Evolutionary conservation across 2,113 vertebrate species (phyloP), one percentile per base, ranked within the genome.

Genomic region (Pseudopipra pipra): DNA sequence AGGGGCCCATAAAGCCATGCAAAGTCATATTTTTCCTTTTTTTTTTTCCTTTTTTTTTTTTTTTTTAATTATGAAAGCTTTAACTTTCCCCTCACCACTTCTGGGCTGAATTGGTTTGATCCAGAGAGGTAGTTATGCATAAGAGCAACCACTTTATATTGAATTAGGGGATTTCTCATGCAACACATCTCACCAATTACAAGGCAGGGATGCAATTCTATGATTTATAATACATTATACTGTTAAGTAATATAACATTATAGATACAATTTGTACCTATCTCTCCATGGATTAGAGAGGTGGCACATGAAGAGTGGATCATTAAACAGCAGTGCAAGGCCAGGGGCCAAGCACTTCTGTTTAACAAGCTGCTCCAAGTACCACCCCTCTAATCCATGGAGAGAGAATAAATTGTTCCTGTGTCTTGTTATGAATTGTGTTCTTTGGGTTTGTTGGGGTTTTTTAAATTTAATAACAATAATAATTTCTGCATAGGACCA

Each of bases 211-310:
- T 98, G 97, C 97, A 97, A 97, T 98, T 98, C 97, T 97, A 95
- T 97, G 97, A 98, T 98, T 98, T 98, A 98, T 98, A 98, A 98
- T 98, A 98, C 97, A 98, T 98, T 98, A 98, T 95, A 97, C 96
- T 95, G 97, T 98, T 98, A 98, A 98, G 97, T 98, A 98, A 98
- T 98, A 98, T 98, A 98, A 98, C 97, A 98, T 98, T 98, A 98
- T 97, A 98, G 98, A 98, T 97, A 98, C 98, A 98, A 98, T 98
- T 98, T 98, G 98, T 98, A 97, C 97, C 97, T 97, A 98, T 97
- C 94, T 98, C 97, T 98, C 97, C 71, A 94, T 94, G 98, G 98
- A 98, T 98, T 98, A 98, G 97, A 98, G 97, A 98, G 98, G 98
- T 98, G 97, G 97, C 97, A 98, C 97, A 96, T 35, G 96, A 98